phyloP scores from a whole-genome alignment of 2,113 vertebrate species.

The Macquaria australasica region DNA sequence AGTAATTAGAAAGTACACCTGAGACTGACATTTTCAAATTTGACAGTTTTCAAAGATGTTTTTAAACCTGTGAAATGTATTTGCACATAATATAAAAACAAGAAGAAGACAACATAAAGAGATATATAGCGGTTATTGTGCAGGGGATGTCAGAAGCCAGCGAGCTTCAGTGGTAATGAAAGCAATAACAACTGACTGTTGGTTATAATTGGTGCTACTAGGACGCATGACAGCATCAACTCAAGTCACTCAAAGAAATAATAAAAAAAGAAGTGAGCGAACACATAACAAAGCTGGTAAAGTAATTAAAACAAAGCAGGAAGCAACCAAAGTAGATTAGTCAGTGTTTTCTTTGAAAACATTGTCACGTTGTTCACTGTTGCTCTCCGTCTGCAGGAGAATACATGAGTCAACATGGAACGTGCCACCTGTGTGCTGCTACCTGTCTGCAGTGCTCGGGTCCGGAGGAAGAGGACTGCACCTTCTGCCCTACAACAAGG shows the following conservation, averaged over 20 bases:
- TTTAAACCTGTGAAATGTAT: slow-evolving; percentile 26
- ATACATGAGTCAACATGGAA: slow-evolving; percentile 80
- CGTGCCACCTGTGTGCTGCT: slow-evolving; percentile 86
- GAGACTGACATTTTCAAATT: neutral
- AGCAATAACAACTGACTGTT: slow-evolving; percentile 15
- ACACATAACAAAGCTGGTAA: neutral
- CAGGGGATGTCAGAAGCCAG: slow-evolving; percentile 24
- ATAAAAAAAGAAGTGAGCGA: neutral
- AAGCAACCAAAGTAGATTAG: neutral
- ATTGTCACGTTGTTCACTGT: slow-evolving; percentile 20
- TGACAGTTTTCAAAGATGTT: neutral
- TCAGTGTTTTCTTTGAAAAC: neutral
- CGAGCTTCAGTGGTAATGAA: slow-evolving; percentile 34
- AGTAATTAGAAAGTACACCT: neutral
- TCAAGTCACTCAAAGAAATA: neutral
- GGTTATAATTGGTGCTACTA: slow-evolving; percentile 38
- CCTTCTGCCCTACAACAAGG: slow-evolving; percentile 85
- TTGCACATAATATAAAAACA: neutral
- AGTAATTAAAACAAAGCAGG: neutral
- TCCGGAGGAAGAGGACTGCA: slow-evolving; percentile 87
- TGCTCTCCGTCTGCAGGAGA: slow-evolving; percentile 81
- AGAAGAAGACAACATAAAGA: neutral
- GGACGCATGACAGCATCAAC: slow-evolving; percentile 2
- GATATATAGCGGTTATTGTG: neutral
- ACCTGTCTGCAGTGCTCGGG: slow-evolving; percentile 89